Base-by-base conservation (phyloP, 2,113 vertebrate genomes). In the Pardalotus punctatus region DNA sequence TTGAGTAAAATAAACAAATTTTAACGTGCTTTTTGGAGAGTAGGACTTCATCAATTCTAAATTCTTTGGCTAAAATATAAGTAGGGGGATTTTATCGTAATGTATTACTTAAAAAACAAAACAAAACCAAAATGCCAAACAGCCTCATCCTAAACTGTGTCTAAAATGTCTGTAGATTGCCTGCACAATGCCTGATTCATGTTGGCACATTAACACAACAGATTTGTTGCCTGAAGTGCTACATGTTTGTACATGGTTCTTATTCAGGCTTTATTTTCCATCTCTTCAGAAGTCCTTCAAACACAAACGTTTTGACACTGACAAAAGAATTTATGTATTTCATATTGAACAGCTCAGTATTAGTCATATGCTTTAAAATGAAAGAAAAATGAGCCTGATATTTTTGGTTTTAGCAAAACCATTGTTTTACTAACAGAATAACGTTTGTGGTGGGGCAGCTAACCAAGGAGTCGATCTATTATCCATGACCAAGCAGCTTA, bases 401-500 rank as follows among this genome's bases (percentile, higher is more conserved):
- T 62, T 31, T 51, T 66, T 20, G 2, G 53, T 94, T 86, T 84
- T 64, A 81, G 54, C 29, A 72, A 89, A 76, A 29, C 14, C 1
- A 0, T 56, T 24, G 28, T 86, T 95, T 86, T 27, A 24, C 38
- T 50, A 50, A 66, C 23, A 62, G 51, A 74, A 11, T 50, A 71
- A 47, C 35, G 66, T 56, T 3, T 9, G 24, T 56, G 40, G 36
- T 74, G 51, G 25, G 24, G 56, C 57, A 78, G 5, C 58, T 73
- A 53, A 77, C 28, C 31, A 78, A 48, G 45, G 64, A 71, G 36
- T 71, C 85, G 27, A 81, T 93, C 88, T 90, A 2, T 94, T 95
- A 88, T 67, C 64, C 12, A 3, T 51, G 45, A 73, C 31, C 67
- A 86, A 95, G 71, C 82, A 79, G 57, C 76, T 95, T 95, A 84